Evolutionary conservation across 2,113 vertebrate genomes (phyloP).

Genomic region (Pionites leucogaster): DNA sequence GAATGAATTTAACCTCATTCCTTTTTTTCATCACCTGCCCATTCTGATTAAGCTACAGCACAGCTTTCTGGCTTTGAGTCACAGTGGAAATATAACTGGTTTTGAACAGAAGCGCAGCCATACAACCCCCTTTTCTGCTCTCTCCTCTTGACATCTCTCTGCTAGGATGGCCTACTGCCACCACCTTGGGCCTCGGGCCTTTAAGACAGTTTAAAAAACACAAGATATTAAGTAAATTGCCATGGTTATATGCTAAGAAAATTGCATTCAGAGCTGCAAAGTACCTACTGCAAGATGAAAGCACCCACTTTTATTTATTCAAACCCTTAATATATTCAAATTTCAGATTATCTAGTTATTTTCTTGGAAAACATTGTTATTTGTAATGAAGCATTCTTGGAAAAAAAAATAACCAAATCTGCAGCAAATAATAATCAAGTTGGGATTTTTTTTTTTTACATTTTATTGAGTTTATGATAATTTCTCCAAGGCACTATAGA

Average conservation of each 20-base stretch:
- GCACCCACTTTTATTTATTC: background rate
- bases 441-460: background rate
- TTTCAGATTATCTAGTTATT: background rate
- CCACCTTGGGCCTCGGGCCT: background rate
- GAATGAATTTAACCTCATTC: background rate
- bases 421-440: background rate
- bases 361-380: background rate
- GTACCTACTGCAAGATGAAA: background rate
- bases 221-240: background rate
- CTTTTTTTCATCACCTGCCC: background rate
- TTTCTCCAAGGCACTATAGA: background rate
- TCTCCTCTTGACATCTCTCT: background rate
- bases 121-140: background rate
- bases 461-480: background rate
- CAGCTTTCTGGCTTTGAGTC: background rate
- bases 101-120: background rate
- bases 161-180: background rate
- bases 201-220: background rate
- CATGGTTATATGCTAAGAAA: background rate
- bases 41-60: background rate
- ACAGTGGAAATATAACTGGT: background rate
- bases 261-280: fast-evolving
- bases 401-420: background rate
- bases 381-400: background rate
- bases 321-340: background rate